Percentiles rank a stretch among this genome's conserved stretches.
These are phyloP conservation scores for Craterocephalus amniculus DNA, from an alignment of 2,797 vertebrate species.

Conservation along the genomic window DNA sequence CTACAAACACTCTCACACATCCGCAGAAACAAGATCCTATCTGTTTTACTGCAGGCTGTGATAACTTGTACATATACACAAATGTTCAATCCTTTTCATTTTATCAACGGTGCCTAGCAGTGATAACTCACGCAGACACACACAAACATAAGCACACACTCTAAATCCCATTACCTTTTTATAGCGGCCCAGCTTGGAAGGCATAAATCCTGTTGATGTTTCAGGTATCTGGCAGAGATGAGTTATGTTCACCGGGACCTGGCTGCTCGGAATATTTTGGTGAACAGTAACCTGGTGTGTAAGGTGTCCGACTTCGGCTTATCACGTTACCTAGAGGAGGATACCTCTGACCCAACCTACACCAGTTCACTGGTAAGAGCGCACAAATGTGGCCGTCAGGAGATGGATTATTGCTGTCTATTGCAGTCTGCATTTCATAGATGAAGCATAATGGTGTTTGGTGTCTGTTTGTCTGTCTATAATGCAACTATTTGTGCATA, in stretches of 20 bases:
- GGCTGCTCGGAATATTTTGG: slow-evolving; percentile 94
- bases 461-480: not conserved
- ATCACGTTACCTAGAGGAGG: slow-evolving; percentile 80
- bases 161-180: slow-evolving; percentile 56
- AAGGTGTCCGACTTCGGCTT: slow-evolving; percentile 95
- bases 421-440: not conserved
- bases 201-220: slow-evolving; percentile 62
- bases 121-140: slow-evolving; percentile 28
- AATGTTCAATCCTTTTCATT: slow-evolving; percentile 57
- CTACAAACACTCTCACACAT: slow-evolving; percentile 15
- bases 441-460: not conserved
- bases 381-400: not conserved
- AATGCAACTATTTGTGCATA: not conserved
- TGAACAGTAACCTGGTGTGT: slow-evolving; percentile 96
- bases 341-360: slow-evolving; percentile 77
- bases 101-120: slow-evolving; percentile 39
- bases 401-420: not conserved
- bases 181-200: slow-evolving; percentile 36
- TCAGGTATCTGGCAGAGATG: slow-evolving; percentile 94
- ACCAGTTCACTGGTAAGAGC: slow-evolving; percentile 73
- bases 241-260: slow-evolving; percentile 94
- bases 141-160: slow-evolving; percentile 14
- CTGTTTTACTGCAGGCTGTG: slow-evolving; percentile 45
- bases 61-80: slow-evolving; percentile 39
- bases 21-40: slow-evolving; percentile 36